Evolutionary conservation across 2,888 invertebrate species (phyloP).

Genomic region (Pristionchus mayeri): DNA sequence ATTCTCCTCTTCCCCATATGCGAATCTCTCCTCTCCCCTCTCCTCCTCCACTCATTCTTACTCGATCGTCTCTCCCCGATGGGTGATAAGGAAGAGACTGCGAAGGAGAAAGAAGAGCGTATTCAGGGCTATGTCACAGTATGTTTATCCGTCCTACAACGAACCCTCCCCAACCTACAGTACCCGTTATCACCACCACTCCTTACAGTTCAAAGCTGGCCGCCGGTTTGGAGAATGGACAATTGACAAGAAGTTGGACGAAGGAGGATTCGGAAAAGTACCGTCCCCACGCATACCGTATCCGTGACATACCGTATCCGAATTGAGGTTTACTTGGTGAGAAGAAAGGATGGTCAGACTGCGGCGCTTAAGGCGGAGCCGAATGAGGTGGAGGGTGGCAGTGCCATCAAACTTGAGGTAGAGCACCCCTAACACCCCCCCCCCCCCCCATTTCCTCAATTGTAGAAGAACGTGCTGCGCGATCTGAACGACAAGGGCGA

Average conservation of each 20-base stretch:
- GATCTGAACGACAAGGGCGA: slow-evolving; percentile 59
- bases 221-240: slow-evolving; percentile 64
- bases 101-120: slow-evolving; percentile 1
- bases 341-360: slow-evolving; percentile 41
- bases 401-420: slow-evolving; percentile 69
- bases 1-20: too few relatives aligned
- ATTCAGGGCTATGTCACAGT: slow-evolving; percentile 11
- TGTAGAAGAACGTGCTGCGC: slow-evolving; percentile 58
- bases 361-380: slow-evolving; percentile 71
- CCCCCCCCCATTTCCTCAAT: neutral
- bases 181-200: neutral
- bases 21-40: neutral
- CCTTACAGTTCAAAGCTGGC: slow-evolving; percentile 1
- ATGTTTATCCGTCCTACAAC: neutral
- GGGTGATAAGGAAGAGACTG: neutral
- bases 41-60: too few relatives aligned
- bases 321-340: slow-evolving; percentile 51
- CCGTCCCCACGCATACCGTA: neutral
- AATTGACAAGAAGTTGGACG: slow-evolving; percentile 63
- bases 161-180: neutral
- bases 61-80: neutral
- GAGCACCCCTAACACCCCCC: neutral
- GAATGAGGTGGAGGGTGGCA: slow-evolving; percentile 69
- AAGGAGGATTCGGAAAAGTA: slow-evolving; percentile 70
- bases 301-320: neutral